Base-by-base conservation (phyloP, 1,140 invertebrate species). In the Asbolus verrucosus region DNA sequence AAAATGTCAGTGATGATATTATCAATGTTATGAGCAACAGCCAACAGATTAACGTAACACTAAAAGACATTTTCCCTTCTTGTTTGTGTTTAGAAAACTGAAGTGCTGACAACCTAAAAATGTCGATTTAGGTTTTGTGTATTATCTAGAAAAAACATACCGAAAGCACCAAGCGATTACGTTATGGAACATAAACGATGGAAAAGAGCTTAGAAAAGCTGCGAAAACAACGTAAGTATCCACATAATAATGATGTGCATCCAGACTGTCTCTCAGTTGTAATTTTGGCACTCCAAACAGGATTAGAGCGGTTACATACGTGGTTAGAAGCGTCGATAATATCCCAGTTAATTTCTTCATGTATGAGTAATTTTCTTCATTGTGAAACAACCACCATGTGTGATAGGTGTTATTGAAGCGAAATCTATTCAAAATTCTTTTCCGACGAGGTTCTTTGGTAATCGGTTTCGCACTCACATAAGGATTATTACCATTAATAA, bases 81-180 rank as follows among this genome's bases (percentile, higher is more conserved):
- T 27, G 4, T 6, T 21, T 24, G 21, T 54, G 27, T 11, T 16
- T 54, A 6, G 46, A 27, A 8, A 27, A 54, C 11, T 54, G 46
- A 0, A 9, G n/a, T 54, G 24, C 9, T 1, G 19, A 24, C 2
- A 27, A 27, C 6, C 46, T 54, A 13, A 24, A 54, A 27, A 30
- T 54, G 3, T 24, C 6, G 6, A 24, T 9, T 1, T 19, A 50
- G 9, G 9, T 19, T 2, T 18, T 46, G 19, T 15, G 16, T n/a
- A 27, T 8, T 27, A 27, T n/a, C n/a, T n/a, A 27, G 24, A 15
- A 72, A 59, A 19, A 9, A 46, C 0, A n/a, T 27, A 54, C 46
- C 46, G 19, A 27, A 54, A 54, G 2, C 19, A 31, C 19, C 21
- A 54, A 11, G 46, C 46, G 9, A 54, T 54, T 13, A n/a, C 46